Conservation (phyloP, 2,113 vertebrate genomes). For the Cryptoleucopteryx plumbea region DNA sequence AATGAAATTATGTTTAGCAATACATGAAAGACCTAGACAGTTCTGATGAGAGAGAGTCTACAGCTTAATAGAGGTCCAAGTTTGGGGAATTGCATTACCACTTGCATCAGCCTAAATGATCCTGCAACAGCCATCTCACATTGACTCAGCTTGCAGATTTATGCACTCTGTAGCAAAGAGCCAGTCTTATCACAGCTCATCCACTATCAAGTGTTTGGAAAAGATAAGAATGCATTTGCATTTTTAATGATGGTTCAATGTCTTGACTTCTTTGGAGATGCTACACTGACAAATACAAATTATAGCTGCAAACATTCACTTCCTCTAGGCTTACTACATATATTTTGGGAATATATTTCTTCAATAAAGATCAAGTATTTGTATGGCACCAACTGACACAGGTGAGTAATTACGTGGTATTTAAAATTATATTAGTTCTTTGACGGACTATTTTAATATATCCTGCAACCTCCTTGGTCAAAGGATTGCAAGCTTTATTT, state of each 20-base stretch:
- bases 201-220: conserved; percentile 77
- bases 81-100: conserved; percentile 17
- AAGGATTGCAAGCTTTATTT: neutral
- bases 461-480: neutral
- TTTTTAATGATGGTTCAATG: conserved; percentile 73
- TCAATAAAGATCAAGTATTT: neutral
- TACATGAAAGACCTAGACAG: neutral
- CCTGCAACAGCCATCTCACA: neutral
- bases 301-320: neutral
- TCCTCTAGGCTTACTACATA: neutral
- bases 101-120: conserved; percentile 32
- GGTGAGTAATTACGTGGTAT: neutral
- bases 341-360: neutral
- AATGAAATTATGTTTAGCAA: conserved; percentile 29
- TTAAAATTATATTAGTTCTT: conserved; percentile 1
- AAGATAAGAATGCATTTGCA: conserved; percentile 83
- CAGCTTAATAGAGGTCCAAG: conserved; percentile 12
- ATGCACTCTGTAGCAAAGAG: conserved; percentile 42
- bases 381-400: neutral
- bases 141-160: conserved; percentile 47
- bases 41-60: neutral
- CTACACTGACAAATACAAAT: conserved; percentile 36
- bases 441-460: neutral
- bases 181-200: conserved; percentile 74
- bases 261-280: conserved; percentile 50